These are phyloP conservation scores for Eustalomyia histrio DNA, from an alignment of 2,888 invertebrate genomes.

Conservation along the genomic window DNA sequence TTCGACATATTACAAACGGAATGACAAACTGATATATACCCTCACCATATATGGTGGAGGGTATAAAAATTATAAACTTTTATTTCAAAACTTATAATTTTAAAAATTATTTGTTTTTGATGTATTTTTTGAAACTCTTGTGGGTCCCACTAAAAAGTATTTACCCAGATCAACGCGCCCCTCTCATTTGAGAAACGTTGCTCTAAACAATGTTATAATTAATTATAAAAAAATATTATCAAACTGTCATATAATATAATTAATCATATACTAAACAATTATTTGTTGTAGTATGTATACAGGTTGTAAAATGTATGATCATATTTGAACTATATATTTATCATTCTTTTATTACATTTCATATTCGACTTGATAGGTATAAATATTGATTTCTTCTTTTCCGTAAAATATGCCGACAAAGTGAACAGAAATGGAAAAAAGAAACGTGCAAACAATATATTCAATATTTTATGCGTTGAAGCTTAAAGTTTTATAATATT, in stretches of 20 bases:
- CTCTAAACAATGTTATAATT: not conserved
- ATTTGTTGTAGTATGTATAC: conserved; percentile 6
- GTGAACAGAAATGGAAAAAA: conserved; percentile 38
- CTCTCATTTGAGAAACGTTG: too few relatives aligned
- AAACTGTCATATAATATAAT: conserved; percentile 31
- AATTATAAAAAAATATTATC: conserved; percentile 1
- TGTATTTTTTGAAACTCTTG: too few relatives aligned
- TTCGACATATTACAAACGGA: too few relatives aligned
- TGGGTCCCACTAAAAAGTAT: too few relatives aligned
- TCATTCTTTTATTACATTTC: conserved; percentile 46
- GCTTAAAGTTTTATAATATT: conserved; percentile 69
- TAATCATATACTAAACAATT: conserved; percentile 23
- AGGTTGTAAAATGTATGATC: not conserved
- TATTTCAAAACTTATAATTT: too few relatives aligned
- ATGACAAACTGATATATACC: too few relatives aligned
- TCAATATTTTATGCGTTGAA: conserved; percentile 46
- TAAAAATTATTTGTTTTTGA: too few relatives aligned
- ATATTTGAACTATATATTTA: conserved; percentile 35
- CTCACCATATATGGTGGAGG: too few relatives aligned
- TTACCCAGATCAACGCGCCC: too few relatives aligned
- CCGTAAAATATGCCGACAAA: conserved; percentile 70
- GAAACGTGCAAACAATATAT: conserved; percentile 68
- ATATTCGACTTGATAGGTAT: conserved; percentile 17
- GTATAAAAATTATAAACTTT: too few relatives aligned
- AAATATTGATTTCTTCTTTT: conserved; percentile 50